phyloP scores from a whole-genome alignment of 1,140 invertebrate species.

The Zaprionus capensis region DNA sequence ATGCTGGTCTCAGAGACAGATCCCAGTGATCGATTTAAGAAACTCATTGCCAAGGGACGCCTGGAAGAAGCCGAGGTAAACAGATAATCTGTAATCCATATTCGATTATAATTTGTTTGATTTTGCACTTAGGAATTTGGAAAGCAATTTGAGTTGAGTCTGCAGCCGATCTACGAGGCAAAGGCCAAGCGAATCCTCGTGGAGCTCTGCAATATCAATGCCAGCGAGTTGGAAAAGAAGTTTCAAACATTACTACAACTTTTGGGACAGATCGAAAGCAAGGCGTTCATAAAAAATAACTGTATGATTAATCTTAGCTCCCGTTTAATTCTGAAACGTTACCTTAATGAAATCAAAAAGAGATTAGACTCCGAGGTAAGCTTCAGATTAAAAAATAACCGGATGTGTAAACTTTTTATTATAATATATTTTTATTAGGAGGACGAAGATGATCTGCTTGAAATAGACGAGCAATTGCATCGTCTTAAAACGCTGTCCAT shows the following conservation, averaged over 20 bases:
- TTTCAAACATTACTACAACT: slow-evolving; percentile 59
- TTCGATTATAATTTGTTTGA: not conserved
- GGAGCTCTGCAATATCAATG: slow-evolving; percentile 58
- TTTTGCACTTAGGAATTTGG: slow-evolving; percentile 62
- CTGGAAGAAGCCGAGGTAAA: slow-evolving; percentile 80
- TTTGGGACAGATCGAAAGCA: slow-evolving; percentile 65
- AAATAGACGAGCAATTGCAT: slow-evolving; percentile 78
- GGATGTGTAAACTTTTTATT: not conserved
- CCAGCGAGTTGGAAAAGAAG: slow-evolving; percentile 34
- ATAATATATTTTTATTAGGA: slow-evolving; percentile 39
- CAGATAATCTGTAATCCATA: not conserved
- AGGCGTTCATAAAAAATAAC: slow-evolving; percentile 70
- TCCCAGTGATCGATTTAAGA: slow-evolving; percentile 80
- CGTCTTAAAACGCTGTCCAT: slow-evolving; percentile 79
- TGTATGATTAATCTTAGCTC: slow-evolving; percentile 78
- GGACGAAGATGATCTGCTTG: slow-evolving; percentile 64
- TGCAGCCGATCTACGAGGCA: slow-evolving; percentile 80
- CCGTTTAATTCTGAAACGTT: slow-evolving; percentile 61
- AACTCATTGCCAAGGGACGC: slow-evolving; percentile 76
- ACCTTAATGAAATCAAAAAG: slow-evolving; percentile 66
- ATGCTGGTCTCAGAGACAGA: slow-evolving; percentile 80
- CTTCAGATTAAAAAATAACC: not conserved
- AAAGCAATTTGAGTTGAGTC: slow-evolving; percentile 75
- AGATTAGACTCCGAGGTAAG: slow-evolving; percentile 67
- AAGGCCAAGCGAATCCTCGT: slow-evolving; percentile 75